phyloP scores from a whole-genome alignment of 2,888 invertebrate genomes.

The Tryphoninae sp. region DNA sequence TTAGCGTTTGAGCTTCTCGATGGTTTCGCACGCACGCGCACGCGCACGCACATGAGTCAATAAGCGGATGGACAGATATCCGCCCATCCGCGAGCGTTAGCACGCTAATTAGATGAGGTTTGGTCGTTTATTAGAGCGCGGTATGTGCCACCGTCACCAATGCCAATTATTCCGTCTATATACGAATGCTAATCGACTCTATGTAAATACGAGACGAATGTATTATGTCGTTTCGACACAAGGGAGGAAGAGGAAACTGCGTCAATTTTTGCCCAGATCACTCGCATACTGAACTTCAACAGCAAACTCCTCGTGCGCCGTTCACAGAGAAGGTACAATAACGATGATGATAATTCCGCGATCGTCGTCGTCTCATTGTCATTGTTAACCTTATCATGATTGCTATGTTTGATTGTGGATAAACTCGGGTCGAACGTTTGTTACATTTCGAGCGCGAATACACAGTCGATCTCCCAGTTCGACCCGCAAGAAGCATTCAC shows the following conservation, averaged over 20 bases:
- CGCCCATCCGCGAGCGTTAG: slow-evolving; percentile 33
- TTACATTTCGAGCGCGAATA: not conserved
- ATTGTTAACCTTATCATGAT: not conserved
- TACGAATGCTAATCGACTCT: slow-evolving; percentile 75
- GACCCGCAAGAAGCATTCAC: not conserved
- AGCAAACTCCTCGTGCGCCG: not conserved
- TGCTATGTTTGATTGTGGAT: too few species aligned
- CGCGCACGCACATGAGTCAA: slow-evolving; percentile 65
- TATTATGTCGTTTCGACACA: slow-evolving; percentile 66
- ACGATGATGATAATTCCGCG: not conserved
- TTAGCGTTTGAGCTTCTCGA: slow-evolving; percentile 71
- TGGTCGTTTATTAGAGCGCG: slow-evolving; percentile 72
- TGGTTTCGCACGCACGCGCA: slow-evolving; percentile 37
- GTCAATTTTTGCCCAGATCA: slow-evolving; percentile 2
- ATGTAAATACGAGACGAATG: slow-evolving; percentile 75
- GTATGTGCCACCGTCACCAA: slow-evolving; percentile 52
- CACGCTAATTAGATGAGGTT: slow-evolving; percentile 76
- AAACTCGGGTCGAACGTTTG: not conserved
- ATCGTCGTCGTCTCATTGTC: not conserved
- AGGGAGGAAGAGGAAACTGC: slow-evolving; percentile 21
- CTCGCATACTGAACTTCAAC: not conserved
- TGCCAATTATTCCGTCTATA: slow-evolving; percentile 71
- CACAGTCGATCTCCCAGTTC: not conserved
- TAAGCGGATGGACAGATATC: slow-evolving; percentile 64
- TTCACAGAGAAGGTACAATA: not conserved